phyloP scores from a whole-genome alignment of 2,113 vertebrate species.

The Choloepus hoffmanni region DNA sequence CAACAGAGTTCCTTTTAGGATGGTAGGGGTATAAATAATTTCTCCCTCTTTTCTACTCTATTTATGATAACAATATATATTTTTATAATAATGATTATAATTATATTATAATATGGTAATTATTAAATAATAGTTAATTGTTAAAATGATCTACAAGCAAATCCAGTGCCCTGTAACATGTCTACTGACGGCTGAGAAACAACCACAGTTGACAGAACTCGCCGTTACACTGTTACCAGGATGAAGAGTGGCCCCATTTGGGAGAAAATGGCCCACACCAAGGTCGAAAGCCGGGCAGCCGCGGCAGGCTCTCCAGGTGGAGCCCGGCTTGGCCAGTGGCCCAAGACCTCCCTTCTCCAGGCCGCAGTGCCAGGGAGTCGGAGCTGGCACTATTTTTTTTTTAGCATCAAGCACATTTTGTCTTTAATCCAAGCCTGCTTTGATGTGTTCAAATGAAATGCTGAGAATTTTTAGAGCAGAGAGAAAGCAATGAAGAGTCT shows the following conservation, averaged over 20 bases:
- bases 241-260: slow-evolving; percentile 57
- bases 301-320: slow-evolving; percentile 72
- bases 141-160: slow-evolving; percentile 55
- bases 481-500: slow-evolving; percentile 71
- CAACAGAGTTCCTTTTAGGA: neutral
- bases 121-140: slow-evolving; percentile 36
- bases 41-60: neutral
- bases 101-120: neutral
- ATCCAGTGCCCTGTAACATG: slow-evolving; percentile 12
- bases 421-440: slow-evolving; percentile 62
- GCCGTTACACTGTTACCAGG: slow-evolving; percentile 54
- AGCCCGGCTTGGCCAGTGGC: slow-evolving; percentile 17
- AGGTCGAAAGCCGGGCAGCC: slow-evolving; percentile 53
- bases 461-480: slow-evolving; percentile 57
- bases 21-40: neutral
- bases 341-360: slow-evolving; percentile 55
- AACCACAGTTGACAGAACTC: slow-evolving; percentile 37
- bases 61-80: neutral
- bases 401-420: neutral
- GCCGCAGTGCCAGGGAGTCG: neutral
- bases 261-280: slow-evolving; percentile 11
- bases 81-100: slow-evolving; percentile 1
- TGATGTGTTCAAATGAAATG: slow-evolving; percentile 50
- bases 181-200: slow-evolving; percentile 60
- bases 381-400: slow-evolving; percentile 57